Base-by-base conservation (phyloP, 1,140 invertebrate genomes). In the Drosophila ercepeae region DNA sequence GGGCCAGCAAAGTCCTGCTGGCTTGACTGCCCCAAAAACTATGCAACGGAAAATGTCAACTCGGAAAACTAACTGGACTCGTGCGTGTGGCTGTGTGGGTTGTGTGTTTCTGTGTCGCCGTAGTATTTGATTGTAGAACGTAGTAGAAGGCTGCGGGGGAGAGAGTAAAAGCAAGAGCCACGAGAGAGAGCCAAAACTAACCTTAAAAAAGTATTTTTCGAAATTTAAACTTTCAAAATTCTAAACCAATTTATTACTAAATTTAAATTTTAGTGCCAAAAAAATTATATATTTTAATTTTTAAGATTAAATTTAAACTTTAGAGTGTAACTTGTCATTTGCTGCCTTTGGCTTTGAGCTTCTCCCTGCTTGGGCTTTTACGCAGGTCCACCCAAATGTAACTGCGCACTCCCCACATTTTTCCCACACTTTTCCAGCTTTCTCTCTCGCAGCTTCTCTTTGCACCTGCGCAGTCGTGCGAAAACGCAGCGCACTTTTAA, bases 41-140 rank as follows among this genome's bases (percentile, higher is more conserved):
- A 64, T 83, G 70, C 79, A 75, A 71, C 79, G 52, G 46, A 84
- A 70, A 83, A 46, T 58, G 69, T 74, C 70, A 78, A 73, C 75
- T 78, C 57, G 54, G 21, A 53, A 63, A 60, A 70, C 13, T 32
- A 32, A 58, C 45, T 36, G n/a, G n/a, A n/a, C n/a, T n/a, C n/a
- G n/a, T n/a, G n/a, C 14, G 34, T 53, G 36, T 48, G 63, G 46
- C 45, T 46, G 49, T 27, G 21, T 21, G 21, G 21, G 21, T 27
- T 50, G 29, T 49, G 49, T 58, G 53, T 60, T 51, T 61, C 67
- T 76, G 57, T 39, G 36, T 48, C 72, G 51, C 76, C 51, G 82
- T 84, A 84, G 81, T 84, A 86, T 84, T 84, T 76, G 60, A 81
- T 84, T 76, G 76, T 86, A 76, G 72, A 86, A 86, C 76, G 81